Evolutionary conservation across 2,888 invertebrate species (phyloP), one percentile per base, ranked within the genome.

Genomic region (Apamea anceps): DNA sequence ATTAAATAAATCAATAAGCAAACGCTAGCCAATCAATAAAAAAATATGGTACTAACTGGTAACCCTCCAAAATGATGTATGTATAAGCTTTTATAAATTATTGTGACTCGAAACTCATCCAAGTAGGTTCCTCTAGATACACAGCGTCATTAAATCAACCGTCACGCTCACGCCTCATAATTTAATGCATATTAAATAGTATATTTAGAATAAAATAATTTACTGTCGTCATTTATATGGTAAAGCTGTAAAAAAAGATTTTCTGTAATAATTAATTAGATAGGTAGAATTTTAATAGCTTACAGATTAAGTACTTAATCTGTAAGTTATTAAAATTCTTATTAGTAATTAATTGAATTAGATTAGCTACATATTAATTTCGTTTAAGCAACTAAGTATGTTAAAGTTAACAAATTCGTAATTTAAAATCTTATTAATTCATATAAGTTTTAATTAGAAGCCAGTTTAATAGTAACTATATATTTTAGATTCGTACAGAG

Each of bases 401-500:
- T 79, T 62, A 37, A 62, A 83, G 37, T 42, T 79, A 63, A 66
- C 28, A n/a, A 63, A 57, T 72, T 57, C 57, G 21, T 80, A 57
- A 75, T 70, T 28, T 60, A 75, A 37, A 6, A 54, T 60, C 2
- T 42, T 70, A 60, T 72, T 57, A 48, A 62, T 81, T 51, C 18
- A 68, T 28, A 7, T 21, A 62, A 85, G 13, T 62, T 73, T 57
- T 86, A 82, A 74, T 84, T 77, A 45, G 28, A 67, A 86, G 57
- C 45, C 54, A 54, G 73, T 8, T 45, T 76, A 51, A 71, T 54
- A 32, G 67, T 45, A 37, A 51, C 1, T 70, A 51, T 48, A 63
- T 73, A 77, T 72, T 73, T 67, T n/a, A 71, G 37, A 54, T 67
- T 71, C 15, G 25, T 51, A 37, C 42, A 32, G 4, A 65, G 79